Percentiles rank a stretch among this genome's conserved stretches.
phyloP scores from a whole-genome alignment of 2,888 invertebrate genomes.

The Augiades crinisus region DNA sequence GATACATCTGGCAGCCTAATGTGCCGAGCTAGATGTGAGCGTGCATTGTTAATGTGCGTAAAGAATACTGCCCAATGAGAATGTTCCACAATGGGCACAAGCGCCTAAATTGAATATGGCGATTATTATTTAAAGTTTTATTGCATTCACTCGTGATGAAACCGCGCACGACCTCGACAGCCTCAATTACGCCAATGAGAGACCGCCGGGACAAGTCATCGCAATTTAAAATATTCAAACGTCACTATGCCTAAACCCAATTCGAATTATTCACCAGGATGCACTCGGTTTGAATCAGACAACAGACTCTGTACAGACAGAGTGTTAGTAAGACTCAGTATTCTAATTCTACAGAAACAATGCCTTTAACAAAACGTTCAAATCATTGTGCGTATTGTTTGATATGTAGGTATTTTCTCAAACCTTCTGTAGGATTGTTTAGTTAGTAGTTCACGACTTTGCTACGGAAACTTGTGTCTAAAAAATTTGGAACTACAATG shows the following conservation, averaged over 20 bases:
- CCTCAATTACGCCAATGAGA: conserved; percentile 67
- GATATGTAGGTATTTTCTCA: too few relatives aligned
- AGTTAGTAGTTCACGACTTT: too few relatives aligned
- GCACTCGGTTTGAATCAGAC: not conserved
- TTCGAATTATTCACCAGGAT: conserved; percentile 15
- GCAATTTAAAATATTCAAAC: conserved; percentile 68
- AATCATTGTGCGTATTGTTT: too few relatives aligned
- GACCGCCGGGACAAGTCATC: conserved; percentile 58
- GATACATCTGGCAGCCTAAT: not conserved
- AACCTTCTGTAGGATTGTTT: too few relatives aligned
- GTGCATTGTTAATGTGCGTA: not conserved
- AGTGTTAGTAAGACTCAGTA: too few relatives aligned
- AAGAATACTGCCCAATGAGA: not conserved
- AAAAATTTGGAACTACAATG: too few relatives aligned
- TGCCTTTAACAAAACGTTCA: too few relatives aligned
- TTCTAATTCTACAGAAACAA: too few relatives aligned
- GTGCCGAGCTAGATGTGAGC: not conserved
- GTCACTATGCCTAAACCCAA: conserved; percentile 28
- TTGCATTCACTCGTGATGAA: conserved; percentile 67
- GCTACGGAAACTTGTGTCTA: too few relatives aligned
- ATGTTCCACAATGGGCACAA: conserved; percentile 10
- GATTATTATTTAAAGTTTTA: conserved; percentile 41
- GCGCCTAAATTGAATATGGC: conserved; percentile 29
- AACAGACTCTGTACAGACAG: too few relatives aligned
- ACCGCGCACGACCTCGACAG: conserved; percentile 64